A percentile compares a stretch with the other conserved stretches of the same genome.
Evolutionary conservation across 30 jellyfish, hydroid and myxozoan genomes (phyloP).

Genomic region (Chironex yamaguchii): DNA sequence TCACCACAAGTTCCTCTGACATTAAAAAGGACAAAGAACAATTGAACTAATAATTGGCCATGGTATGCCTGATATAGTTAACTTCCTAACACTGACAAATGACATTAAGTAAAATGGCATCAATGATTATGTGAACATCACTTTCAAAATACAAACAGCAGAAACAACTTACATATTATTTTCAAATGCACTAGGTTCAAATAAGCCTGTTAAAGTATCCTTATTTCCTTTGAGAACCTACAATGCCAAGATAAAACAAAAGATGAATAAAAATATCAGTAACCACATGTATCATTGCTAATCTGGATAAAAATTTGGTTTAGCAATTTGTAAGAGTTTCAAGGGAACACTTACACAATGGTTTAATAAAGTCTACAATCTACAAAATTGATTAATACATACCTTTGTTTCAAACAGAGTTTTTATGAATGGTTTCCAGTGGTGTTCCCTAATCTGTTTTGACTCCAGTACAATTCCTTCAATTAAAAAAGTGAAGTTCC

Average conservation of each 20-base stretch:
- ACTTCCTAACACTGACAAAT: too few species aligned
- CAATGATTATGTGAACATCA: too few species aligned
- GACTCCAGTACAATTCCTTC: constrained; percentile 67
- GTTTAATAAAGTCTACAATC: too few species aligned
- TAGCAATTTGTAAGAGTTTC: background rate
- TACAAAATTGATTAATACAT: too few species aligned
- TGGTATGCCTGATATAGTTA: too few species aligned
- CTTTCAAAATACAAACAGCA: too few species aligned
- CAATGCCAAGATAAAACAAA: background rate
- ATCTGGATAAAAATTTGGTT: background rate
- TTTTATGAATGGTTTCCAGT: constrained; percentile 75
- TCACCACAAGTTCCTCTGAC: too few species aligned
- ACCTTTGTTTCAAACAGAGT: constrained; percentile 54
- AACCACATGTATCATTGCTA: background rate
- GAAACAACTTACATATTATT: constrained; percentile 76
- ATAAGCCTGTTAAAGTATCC: constrained; percentile 58
- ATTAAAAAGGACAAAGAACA: too few species aligned
- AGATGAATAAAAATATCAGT: background rate
- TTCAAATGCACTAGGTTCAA: constrained; percentile 75
- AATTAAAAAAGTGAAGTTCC: too few species aligned
- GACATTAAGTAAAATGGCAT: too few species aligned
- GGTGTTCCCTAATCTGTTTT: constrained; percentile 71
- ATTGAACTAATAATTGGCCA: too few species aligned
- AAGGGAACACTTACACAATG: too few species aligned
- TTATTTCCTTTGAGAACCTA: constrained; percentile 79